Conservation (phyloP, 2,113 vertebrate genomes). For the Dryoscopus gambensis region DNA sequence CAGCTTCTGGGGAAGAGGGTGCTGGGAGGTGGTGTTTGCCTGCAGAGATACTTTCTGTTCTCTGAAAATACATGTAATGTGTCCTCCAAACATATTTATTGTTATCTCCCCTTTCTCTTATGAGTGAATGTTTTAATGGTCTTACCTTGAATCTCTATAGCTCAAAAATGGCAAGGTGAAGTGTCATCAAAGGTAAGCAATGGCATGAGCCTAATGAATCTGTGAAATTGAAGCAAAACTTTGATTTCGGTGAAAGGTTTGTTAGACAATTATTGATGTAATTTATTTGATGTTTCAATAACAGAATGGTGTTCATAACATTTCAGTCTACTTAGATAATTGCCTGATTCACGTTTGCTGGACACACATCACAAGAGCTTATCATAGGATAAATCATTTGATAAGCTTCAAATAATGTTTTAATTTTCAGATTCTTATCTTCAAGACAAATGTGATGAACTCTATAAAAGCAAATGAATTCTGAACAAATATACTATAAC, state of each 20-base stretch:
- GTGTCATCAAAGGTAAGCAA: neutral
- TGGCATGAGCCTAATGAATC: neutral
- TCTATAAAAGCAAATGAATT: neutral
- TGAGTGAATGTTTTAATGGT: neutral
- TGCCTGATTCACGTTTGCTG: neutral
- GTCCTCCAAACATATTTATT: neutral
- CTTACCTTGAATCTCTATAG: neutral
- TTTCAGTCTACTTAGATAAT: neutral
- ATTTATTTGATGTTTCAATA: neutral
- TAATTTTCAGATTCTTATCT: neutral
- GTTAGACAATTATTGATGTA: neutral
- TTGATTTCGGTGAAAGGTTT: neutral
- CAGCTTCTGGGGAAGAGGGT: rapidly evolving
- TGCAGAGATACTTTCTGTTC: neutral
- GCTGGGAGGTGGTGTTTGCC: neutral
- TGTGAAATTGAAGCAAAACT: neutral
- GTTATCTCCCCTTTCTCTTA: neutral
- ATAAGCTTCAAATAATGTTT: neutral
- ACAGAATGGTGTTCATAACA: neutral
- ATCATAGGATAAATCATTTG: neutral
- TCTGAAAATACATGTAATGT: neutral
- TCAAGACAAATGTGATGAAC: neutral
- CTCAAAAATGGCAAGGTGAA: neutral
- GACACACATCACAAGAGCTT: neutral
- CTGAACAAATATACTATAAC: neutral